Base-by-base conservation (phyloP, 2,888 invertebrate genomes). In the Drosophila lacicola region DNA sequence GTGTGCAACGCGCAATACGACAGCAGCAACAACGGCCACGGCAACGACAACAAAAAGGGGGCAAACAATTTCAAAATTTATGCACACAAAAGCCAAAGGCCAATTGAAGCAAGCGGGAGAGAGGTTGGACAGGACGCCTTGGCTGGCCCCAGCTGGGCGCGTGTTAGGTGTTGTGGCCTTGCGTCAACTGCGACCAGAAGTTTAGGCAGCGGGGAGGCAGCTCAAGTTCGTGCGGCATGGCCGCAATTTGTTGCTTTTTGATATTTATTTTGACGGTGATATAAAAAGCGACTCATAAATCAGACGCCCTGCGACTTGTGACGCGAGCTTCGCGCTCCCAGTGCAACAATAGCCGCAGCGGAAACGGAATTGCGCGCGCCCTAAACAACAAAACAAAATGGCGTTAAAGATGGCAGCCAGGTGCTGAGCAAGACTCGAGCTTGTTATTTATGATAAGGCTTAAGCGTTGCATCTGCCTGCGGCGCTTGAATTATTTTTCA, bases 171-270 rank as follows among this genome's bases (percentile, higher is more conserved):
- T 37, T 58, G 44, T 29, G 74, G 68, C 82, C 83, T 81, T 89
- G 89, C 64, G 68, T 61, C 72, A 71, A 66, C 60, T 78, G 78
- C 66, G 68, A 55, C 80, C 11, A 39, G 46, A 75, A 50, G 55
- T 74, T 61, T 54, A 61, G 70, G 57, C 36, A 29, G 29, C 29
- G 29, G 8, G 29, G 47, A 29, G 33, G 34, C 56, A 41, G 39
- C 53, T 51, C 13, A 13, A 34, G 47, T n/a, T 34, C 36, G 11
- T 29, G 33, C 36, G 37, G 41, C 45, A 39, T 39, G 42, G 54
- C 36, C 56, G 41, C 74, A 78, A 85, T 89, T 89, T 85, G 88
- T 88, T 85, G 86, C 73, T 82, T 74, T 89, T 85, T 88, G 74
- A 82, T 89, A 88, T 88, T 73, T 85, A 80, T 80, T 89, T 80